Evolutionary conservation across 2,113 vertebrate genomes (phyloP).

Genomic region (Oreotrochilus melanogaster): DNA sequence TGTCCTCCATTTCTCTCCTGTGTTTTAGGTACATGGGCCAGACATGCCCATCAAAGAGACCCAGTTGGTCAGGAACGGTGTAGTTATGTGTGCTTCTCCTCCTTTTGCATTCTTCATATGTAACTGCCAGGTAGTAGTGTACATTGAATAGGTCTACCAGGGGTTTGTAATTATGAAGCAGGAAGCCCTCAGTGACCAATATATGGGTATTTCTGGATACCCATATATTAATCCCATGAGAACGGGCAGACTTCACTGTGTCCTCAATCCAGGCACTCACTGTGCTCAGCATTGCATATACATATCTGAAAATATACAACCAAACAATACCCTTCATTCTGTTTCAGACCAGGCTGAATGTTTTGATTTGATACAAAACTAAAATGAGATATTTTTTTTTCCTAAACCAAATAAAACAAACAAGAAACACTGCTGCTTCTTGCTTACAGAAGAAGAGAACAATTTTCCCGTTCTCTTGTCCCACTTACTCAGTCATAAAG

Average conservation of each 20-base stretch:
- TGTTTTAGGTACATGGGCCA: conserved; percentile 96
- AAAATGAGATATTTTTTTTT: not conserved
- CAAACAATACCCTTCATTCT: not conserved
- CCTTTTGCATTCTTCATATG: too few relatives aligned
- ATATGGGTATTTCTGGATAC: conserved; percentile 82
- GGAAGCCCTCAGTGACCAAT: conserved; percentile 93
- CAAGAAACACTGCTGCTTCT: not conserved
- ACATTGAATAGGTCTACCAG: too few relatives aligned
- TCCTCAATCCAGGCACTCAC: conserved; percentile 89
- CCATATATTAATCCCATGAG: conserved; percentile 89
- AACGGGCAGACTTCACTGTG: conserved; percentile 92
- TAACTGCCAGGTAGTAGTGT: too few relatives aligned
- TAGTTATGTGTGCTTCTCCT: conserved; percentile 78
- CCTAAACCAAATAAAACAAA: not conserved
- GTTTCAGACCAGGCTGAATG: not conserved
- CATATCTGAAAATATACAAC: not conserved
- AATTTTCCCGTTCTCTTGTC: not conserved
- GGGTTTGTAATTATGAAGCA: conserved; percentile 89
- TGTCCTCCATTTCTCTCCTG: conserved; percentile 86
- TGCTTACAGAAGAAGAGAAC: not conserved
- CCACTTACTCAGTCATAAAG: not conserved
- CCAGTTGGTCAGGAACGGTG: conserved; percentile 86
- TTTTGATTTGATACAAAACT: not conserved
- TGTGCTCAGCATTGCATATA: conserved; percentile 89
- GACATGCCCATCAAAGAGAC: conserved; percentile 93